phyloP scores from a whole-genome alignment of 2,797 vertebrate genomes.

The Emydoidea blandingii region DNA sequence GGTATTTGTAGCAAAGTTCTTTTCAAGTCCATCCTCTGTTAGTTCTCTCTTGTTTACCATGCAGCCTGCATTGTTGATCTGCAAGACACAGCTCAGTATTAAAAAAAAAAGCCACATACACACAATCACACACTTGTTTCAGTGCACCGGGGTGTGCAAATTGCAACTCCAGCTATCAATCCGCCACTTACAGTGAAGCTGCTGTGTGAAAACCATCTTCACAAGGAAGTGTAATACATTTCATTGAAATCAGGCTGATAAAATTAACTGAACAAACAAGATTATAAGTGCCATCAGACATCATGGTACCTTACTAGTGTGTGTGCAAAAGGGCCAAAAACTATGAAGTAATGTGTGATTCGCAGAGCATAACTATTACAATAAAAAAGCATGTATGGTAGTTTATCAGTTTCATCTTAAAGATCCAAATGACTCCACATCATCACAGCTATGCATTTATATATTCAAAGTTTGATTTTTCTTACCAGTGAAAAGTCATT shows the following conservation, averaged over 20 bases:
- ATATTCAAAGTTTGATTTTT: not conserved
- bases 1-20: slow-evolving; percentile 90
- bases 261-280: not conserved
- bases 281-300: not conserved
- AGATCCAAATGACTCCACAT: not conserved
- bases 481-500: not conserved
- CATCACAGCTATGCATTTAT: not conserved
- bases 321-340: no score
- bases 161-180: not conserved
- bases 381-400: not conserved
- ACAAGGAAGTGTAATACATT: not conserved
- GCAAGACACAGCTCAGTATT: slow-evolving; percentile 42
- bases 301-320: not conserved
- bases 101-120: not conserved
- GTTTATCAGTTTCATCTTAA: not conserved
- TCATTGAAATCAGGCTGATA: no score
- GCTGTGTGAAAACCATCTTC: not conserved
- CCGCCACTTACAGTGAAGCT: fast-evolving
- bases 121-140: not conserved
- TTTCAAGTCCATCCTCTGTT: slow-evolving; percentile 88
- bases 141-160: not conserved
- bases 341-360: not conserved
- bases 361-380: not conserved
- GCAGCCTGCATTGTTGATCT: slow-evolving; percentile 91
- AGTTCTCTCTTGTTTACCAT: slow-evolving; percentile 90